A percentile compares a stretch with the other conserved stretches of the same genome.
These are phyloP conservation scores for Caenorhabditis sinica DNA, from an alignment of 2,888 invertebrate species.

Conservation along the genomic window DNA sequence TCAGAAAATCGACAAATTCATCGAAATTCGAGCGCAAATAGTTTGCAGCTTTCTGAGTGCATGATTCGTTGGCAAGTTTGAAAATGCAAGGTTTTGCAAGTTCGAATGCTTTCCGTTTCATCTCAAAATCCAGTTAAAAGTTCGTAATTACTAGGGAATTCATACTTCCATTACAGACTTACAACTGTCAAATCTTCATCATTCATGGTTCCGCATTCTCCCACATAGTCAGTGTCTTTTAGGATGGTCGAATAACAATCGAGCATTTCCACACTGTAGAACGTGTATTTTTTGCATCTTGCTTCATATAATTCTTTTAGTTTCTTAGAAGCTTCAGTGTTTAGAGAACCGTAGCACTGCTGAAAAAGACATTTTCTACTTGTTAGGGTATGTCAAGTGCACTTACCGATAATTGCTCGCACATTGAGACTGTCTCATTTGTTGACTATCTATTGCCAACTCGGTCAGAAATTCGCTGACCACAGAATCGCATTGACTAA, in stretches of 20 bases:
- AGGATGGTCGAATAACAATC: neutral
- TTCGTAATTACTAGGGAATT: neutral
- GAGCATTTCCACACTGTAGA: neutral
- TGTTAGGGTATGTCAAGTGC: neutral
- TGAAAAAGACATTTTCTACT: neutral
- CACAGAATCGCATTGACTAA: neutral
- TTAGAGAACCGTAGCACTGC: neutral
- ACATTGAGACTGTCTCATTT: neutral
- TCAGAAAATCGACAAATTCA: neutral
- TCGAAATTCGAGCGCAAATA: constrained; percentile 2
- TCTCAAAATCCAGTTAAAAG: neutral
- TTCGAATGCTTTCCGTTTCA: neutral
- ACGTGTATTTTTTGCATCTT: constrained; percentile 9
- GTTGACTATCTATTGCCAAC: neutral
- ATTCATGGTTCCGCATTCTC: neutral
- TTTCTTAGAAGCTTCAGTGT: neutral
- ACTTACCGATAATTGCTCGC: neutral
- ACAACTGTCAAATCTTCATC: neutral
- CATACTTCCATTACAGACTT: neutral
- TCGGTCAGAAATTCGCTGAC: neutral
- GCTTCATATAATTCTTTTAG: neutral
- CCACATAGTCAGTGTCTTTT: neutral
- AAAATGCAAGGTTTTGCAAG: neutral
- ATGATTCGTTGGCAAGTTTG: neutral
- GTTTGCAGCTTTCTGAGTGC: neutral